Base-by-base conservation (phyloP, 2,113 vertebrate genomes). In the Stigmatopora nigra region DNA sequence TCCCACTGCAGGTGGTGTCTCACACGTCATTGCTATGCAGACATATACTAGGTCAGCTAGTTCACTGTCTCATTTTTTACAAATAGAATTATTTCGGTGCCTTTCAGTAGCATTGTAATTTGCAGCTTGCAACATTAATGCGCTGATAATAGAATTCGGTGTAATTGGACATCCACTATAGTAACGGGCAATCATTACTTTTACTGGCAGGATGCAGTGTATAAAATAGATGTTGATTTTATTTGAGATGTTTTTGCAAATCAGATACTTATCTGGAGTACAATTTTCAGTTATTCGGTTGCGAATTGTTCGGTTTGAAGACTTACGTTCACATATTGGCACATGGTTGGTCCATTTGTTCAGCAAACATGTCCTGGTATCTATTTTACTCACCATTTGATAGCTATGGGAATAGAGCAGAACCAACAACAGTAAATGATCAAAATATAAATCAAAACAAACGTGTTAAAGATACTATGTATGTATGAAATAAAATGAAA, bases 241-340 rank as follows among this genome's bases (percentile, higher is more conserved):
- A 16, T 49, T 0, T 2, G 8, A 49, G 9, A 20, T 52, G 49
- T 19, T 52, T 52, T 52, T n/a, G n/a, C 9, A 3, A n/a, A 11
- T 52, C 49, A 19, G 12, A 19, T 53, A 53, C 19, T 20, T 22
- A 3, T 52, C n/a, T 10, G 17, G 51, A 41, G 31, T 7, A 62
- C 45, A 14, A 7, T 19, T 20, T 20, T 20, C 17, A 16, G 46
- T 48, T 6, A 20, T 17, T 10, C 19, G 49, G 17, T 53, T 19
- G 20, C 4, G 13, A 44, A 36, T 31, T 56, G 35, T 11, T 56
- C 65, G 20, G 35, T 52, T 5, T 6, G 3, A 11, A 38, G 31
- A 75, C 82, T 75, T 69, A 84, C 80, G 17, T 1, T 77, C 67
- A 63, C 82, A 84, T n/a, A 66, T 35, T n/a, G 82, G 82, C 13